Evolutionary conservation across 2,113 vertebrate genomes (phyloP), one percentile per base, ranked within the genome.

Genomic region (Apaloderma vittatum): DNA sequence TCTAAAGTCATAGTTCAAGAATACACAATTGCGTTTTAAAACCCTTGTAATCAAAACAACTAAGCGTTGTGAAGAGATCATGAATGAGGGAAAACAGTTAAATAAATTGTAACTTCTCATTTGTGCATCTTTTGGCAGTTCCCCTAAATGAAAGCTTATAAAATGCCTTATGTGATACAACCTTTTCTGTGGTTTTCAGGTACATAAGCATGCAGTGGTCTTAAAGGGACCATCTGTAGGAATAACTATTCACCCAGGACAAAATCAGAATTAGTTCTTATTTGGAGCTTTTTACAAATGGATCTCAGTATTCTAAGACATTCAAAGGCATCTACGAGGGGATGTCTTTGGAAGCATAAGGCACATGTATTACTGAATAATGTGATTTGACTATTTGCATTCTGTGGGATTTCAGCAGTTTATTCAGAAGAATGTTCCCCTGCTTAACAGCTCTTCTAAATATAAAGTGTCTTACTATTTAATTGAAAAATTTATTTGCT

Each of bases 401-500:
- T 92, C 62, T 46, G 67, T 70, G 29, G 18, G 18, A 74, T 67
- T 74, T 75, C 43, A 63, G 17, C 6, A 9, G 78, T 93, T 95
- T 68, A 49, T 88, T 90, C 59, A 76, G 68, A 82, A 66, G 19
- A 5, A 32, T 20, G 7, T 58, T 88, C 36, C 22, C 49, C 4
- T 78, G 40, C 46, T 86, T 65, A 74, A 84, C 6, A 61, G 24
- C 36, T 51, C 63, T 65, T 70, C 48, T 78, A 76, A 65, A 73
- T 90, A 59, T 29, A 58, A 95, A 86, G 21, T 65, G 30, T 75
- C 65, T 67, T 61, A 45, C 11, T 76, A 54, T 46, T 90, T 90
- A 90, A 80, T 80, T 58, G 10, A 88, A 90, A 93, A 83, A 14
- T 93, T 87, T 70, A n/a, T 74, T 75, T 72, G 20, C 65, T 93